Base-by-base conservation (phyloP, 2,797 vertebrate species). In the Sparus aurata region DNA sequence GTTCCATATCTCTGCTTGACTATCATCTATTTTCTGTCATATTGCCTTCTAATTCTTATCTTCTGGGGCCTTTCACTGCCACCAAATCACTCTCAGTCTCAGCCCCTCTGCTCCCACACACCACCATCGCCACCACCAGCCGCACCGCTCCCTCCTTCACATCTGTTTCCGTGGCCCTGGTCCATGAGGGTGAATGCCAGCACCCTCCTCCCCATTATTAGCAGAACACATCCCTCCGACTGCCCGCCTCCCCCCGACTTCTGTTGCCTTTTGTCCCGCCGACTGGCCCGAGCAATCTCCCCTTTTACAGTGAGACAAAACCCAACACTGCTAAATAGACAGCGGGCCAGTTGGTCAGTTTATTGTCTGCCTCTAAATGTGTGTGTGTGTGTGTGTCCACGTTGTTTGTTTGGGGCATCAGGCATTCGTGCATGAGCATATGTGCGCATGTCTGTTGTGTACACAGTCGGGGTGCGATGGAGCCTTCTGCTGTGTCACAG, bases 121-220 rank as follows among this genome's bases (percentile, higher is more conserved):
- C 25, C 23, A 23, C 49, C 72, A 49, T 25, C 23, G n/a, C 49
- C 80, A 57, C 63, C 30, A 20, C 49, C 30, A n/a, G 20, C 46
- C 65, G 61, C 12, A 54, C n/a, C 1, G 5, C 68, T 80, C 83
- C 85, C 87, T 89, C 87, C 88, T 67, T 86, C 91, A 93, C 93
- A 92, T 93, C 93, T 93, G 93, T 92, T 92, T 93, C 82, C 15
- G 62, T 93, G 91, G 90, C 87, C 77, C 80, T 50, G 74, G 67
- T 92, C 90, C 91, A 92, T 18, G n/a, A 71, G 67, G 71, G 78
- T 92, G 90, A 92, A 93, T 90, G 91, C 92, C 91, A 93, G 86
- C 86, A 87, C 79, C 90, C 92, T 90, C 91, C 92, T 91, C 79
- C 80, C 79, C 86, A 92, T 93, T 93, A 93, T 91, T 87, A 91